These are phyloP conservation scores for Leptinotarsa tumamoca DNA, from an alignment of 2,888 invertebrate species.

Conservation along the genomic window DNA sequence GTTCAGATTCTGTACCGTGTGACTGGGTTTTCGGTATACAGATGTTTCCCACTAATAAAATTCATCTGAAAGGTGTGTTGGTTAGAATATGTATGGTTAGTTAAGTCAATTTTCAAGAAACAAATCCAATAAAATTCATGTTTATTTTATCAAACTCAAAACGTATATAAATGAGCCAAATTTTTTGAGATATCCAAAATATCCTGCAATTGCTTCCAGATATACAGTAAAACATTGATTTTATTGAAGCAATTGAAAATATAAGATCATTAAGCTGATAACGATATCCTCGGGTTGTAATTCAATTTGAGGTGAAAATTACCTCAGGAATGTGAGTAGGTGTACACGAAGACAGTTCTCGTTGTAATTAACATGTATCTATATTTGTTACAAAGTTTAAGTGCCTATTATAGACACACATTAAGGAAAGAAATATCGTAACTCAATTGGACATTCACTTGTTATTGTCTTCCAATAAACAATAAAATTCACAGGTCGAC, in stretches of 20 bases:
- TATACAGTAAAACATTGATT: not conserved
- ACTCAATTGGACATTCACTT: slow-evolving; percentile 23
- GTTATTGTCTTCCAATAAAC: slow-evolving; percentile 21
- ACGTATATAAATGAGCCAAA: no score
- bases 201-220: not conserved
- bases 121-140: no score
- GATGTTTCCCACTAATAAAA: no score
- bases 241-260: not conserved
- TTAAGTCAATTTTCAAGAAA: no score
- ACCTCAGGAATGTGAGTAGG: slow-evolving; percentile 2
- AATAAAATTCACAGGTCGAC: slow-evolving; percentile 22
- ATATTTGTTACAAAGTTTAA: slow-evolving; percentile 16
- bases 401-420: slow-evolving; percentile 6
- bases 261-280: not conserved
- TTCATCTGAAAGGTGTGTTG: no score
- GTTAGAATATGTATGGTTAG: no score
- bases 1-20: no score
- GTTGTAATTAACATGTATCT: slow-evolving; percentile 20
- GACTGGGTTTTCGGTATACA: no score
- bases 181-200: no score
- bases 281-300: not conserved
- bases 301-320: slow-evolving; percentile 8
- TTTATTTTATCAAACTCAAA: no score
- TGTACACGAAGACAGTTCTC: slow-evolving; percentile 14
- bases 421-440: not conserved